These are phyloP conservation scores for Thunnus maccoyii DNA, from an alignment of 2,113 vertebrate genomes.

Conservation along the genomic window DNA sequence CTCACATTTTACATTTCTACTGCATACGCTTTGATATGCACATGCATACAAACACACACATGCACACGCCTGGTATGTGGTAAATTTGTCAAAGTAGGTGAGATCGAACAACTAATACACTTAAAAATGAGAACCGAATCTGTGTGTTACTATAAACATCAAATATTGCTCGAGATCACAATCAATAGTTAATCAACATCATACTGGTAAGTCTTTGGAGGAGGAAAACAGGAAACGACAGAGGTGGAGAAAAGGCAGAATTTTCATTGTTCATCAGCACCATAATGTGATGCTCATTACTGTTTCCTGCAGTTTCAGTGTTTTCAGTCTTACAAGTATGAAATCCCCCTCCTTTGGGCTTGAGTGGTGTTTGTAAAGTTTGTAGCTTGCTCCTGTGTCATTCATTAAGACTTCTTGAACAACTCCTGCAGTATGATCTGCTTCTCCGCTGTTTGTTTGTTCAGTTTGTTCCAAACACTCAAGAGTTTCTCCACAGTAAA, in stretches of 20 bases:
- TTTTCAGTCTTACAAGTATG: not conserved
- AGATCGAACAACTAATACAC: not conserved
- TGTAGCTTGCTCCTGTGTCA: too few species aligned
- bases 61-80: not conserved
- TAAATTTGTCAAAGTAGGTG: not conserved
- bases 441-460: too few species aligned
- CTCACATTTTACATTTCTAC: conserved; percentile 51
- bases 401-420: too few species aligned
- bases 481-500: too few species aligned
- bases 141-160: not conserved
- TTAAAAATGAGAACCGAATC: not conserved
- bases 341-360: not conserved
- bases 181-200: conserved; percentile 7
- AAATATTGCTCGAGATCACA: not conserved
- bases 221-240: not conserved
- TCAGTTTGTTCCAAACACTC: too few species aligned
- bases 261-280: not conserved
- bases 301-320: too few species aligned
- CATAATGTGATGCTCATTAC: not conserved
- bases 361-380: too few species aligned
- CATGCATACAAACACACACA: not conserved
- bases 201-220: not conserved
- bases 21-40: not conserved
- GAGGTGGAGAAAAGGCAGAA: not conserved
- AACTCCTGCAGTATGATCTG: too few species aligned